phyloP scores from a whole-genome alignment of 2,797 vertebrate genomes.

The Chaetophractus vellerosus region DNA sequence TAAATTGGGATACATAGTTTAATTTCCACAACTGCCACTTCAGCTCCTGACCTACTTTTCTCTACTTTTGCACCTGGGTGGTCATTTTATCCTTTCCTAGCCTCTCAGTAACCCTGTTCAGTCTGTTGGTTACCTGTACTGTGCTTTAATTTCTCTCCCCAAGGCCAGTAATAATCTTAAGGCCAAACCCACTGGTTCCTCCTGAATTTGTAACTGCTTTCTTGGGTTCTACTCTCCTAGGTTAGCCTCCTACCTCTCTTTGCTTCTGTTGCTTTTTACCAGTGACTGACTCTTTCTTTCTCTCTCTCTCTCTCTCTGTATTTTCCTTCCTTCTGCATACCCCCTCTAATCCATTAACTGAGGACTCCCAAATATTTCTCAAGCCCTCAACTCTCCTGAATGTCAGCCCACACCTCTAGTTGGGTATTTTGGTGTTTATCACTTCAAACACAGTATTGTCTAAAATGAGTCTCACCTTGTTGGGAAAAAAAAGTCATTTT shows the following conservation, averaged over 20 bases:
- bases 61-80: background rate
- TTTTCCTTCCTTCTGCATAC: background rate
- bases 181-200: background rate
- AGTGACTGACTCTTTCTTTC: background rate
- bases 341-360: background rate
- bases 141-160: conserved; percentile 41
- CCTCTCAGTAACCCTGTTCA: conserved; percentile 23
- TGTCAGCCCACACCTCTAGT: background rate
- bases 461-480: conserved; percentile 54
- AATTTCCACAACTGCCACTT: background rate
- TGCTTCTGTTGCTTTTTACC: conserved; percentile 47
- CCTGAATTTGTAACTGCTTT: conserved; percentile 28
- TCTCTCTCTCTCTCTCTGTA: background rate
- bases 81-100: background rate
- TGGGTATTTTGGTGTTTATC: conserved; percentile 53
- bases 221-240: background rate
- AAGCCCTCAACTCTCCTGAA: background rate
- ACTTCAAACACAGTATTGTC: conserved; percentile 46
- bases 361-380: conserved; percentile 43
- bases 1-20: too few species aligned
- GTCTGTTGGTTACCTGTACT: background rate
- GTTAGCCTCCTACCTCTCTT: background rate
- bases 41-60: background rate
- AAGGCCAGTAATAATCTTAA: conserved; percentile 10
- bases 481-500: conserved; percentile 21